These are phyloP conservation scores for Oryzias javanicus DNA, from an alignment of 2,113 vertebrate species.

Conservation along the genomic window DNA sequence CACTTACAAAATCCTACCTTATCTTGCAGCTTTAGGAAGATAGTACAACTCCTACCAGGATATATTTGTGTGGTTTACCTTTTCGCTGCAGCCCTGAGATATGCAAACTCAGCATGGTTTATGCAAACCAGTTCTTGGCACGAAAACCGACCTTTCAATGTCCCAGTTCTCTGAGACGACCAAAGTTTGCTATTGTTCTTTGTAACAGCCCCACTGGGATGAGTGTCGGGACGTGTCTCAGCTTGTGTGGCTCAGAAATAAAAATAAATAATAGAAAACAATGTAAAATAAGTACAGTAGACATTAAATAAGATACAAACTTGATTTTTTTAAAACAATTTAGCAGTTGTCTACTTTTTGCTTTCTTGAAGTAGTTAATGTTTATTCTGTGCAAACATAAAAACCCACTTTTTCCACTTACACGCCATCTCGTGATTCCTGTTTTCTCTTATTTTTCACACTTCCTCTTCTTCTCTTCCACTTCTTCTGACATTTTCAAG, in stretches of 20 bases:
- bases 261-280: constrained; percentile 1
- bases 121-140: constrained; percentile 55
- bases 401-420: constrained; percentile 11
- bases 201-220: not conserved
- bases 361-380: constrained; percentile 5
- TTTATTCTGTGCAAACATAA: constrained; percentile 10
- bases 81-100: constrained; percentile 36
- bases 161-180: constrained; percentile 32
- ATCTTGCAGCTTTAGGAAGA: constrained; percentile 17
- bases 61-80: constrained; percentile 29
- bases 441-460: constrained; percentile 7
- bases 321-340: not conserved
- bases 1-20: not conserved
- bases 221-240: not conserved
- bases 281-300: constrained; percentile 7
- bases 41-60: constrained; percentile 19
- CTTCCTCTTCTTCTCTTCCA: constrained; percentile 2
- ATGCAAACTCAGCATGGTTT: constrained; percentile 57
- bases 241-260: not conserved
- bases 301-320: constrained; percentile 2
- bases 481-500: constrained; percentile 5
- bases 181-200: constrained; percentile 29
- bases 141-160: constrained; percentile 18
- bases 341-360: constrained; percentile 1
- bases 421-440: constrained; percentile 19